These are phyloP conservation scores for Acanthurus leucopareius DNA, from an alignment of 2,797 vertebrate species.

Conservation along the genomic window DNA sequence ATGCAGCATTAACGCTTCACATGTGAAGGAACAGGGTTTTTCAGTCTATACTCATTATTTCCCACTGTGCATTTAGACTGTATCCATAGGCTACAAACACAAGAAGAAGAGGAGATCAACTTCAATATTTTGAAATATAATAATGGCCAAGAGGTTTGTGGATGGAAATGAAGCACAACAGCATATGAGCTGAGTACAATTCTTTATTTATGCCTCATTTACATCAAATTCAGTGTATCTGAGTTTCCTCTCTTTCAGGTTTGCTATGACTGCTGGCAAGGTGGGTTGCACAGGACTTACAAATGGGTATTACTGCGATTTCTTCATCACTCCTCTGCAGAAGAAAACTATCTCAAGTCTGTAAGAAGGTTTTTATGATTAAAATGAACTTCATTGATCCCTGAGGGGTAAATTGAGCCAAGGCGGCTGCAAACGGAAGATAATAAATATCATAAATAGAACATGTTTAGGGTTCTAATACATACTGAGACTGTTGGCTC, in stretches of 20 bases:
- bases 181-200: constrained; percentile 35
- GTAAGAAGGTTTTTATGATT: constrained; percentile 68
- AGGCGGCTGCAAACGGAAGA: constrained; percentile 69
- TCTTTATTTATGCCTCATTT: constrained; percentile 70
- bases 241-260: constrained; percentile 42
- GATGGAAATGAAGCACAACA: constrained; percentile 56
- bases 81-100: constrained; percentile 44
- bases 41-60: constrained; percentile 42
- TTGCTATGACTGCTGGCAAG: constrained; percentile 46
- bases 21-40: constrained; percentile 6
- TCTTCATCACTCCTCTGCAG: constrained; percentile 54
- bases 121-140: constrained; percentile 41
- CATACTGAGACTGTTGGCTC: constrained; percentile 28
- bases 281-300: constrained; percentile 58
- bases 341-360: constrained; percentile 59
- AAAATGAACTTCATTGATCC: constrained; percentile 72
- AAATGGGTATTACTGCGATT: constrained; percentile 59
- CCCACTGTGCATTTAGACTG: constrained; percentile 35
- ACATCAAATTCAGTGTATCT: constrained; percentile 44
- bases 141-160: constrained; percentile 49
- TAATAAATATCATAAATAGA: constrained; percentile 66
- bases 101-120: constrained; percentile 34
- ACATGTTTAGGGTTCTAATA: constrained; percentile 55
- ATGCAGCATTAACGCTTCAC: constrained; percentile 5
- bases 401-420: constrained; percentile 50